phyloP scores from a whole-genome alignment of 2,113 vertebrate species.

The Ardeotis arabs region DNA sequence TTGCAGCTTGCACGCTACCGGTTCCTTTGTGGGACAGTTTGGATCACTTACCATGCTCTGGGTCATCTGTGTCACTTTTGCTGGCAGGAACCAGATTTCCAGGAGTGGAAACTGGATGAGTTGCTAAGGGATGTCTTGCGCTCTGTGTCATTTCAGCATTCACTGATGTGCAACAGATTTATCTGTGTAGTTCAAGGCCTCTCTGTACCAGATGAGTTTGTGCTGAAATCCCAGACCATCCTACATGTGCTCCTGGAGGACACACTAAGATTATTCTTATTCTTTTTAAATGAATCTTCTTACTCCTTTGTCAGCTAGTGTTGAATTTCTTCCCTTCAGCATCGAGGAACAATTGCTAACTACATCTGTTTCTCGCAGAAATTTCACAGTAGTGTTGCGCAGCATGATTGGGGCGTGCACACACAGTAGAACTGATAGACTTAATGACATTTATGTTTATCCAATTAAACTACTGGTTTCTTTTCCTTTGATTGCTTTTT shows the following conservation, averaged over 20 bases:
- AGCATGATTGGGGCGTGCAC: not conserved
- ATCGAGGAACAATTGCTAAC: not conserved
- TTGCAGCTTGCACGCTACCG: not conserved
- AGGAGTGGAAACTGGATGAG: not conserved
- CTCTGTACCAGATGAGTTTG: not conserved
- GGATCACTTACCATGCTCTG: not conserved
- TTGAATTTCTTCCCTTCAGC: not conserved
- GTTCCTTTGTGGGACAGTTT: not conserved
- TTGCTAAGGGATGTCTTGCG: not conserved
- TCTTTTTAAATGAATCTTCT: not conserved
- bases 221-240: not conserved
- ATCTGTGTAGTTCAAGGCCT: not conserved
- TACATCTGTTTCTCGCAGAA: not conserved
- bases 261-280: not conserved
- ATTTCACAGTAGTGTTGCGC: not conserved
- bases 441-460: conserved; percentile 2
- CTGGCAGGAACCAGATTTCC: not conserved
- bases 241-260: not conserved
- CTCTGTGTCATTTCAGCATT: not conserved
- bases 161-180: conserved; percentile 26
- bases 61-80: not conserved
- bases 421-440: not conserved
- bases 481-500: conserved; percentile 11
- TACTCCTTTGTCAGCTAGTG: not conserved
- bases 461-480: not conserved